phyloP scores from a whole-genome alignment of 2,888 invertebrate genomes.

The Cephus nigrinus region DNA sequence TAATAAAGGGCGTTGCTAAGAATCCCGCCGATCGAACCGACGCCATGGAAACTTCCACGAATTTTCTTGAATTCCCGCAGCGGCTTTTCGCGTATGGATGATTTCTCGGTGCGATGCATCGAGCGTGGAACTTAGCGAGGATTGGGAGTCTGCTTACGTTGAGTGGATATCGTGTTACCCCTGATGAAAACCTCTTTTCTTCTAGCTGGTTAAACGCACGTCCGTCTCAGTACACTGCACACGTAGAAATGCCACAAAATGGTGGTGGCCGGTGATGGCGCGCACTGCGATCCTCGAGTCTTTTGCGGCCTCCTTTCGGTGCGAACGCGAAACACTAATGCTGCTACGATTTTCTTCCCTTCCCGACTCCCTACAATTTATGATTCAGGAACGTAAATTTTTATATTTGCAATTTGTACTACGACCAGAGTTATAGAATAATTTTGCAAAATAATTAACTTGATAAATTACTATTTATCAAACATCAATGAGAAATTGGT shows the following conservation, averaged over 20 bases:
- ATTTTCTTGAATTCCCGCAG: conserved; percentile 5
- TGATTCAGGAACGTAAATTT: background rate
- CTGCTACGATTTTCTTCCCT: background rate
- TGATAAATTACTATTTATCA: conserved; percentile 7
- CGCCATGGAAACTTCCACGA: conserved; percentile 17
- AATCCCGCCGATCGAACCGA: conserved; percentile 11
- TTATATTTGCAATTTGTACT: background rate
- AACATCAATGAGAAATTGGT: conserved; percentile 24
- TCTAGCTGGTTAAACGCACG: conserved; percentile 22
- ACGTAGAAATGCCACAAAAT: conserved; percentile 52
- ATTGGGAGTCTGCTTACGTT: background rate
- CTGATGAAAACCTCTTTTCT: background rate
- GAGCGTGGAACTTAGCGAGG: background rate
- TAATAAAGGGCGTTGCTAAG: conserved; percentile 6
- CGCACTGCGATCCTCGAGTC: conserved; percentile 24
- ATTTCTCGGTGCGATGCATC: background rate
- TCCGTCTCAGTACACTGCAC: conserved; percentile 37
- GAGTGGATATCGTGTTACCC: background rate
- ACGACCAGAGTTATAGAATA: background rate
- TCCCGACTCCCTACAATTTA: background rate
- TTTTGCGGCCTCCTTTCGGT: conserved; percentile 30
- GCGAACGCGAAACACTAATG: background rate
- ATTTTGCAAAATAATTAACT: background rate
- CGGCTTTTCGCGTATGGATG: background rate
- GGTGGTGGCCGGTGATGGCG: conserved; percentile 27